A percentile compares a stretch with the other conserved stretches of the same genome.
phyloP scores from a whole-genome alignment of 2,888 invertebrate genomes.

The Epinotia bilunana region DNA sequence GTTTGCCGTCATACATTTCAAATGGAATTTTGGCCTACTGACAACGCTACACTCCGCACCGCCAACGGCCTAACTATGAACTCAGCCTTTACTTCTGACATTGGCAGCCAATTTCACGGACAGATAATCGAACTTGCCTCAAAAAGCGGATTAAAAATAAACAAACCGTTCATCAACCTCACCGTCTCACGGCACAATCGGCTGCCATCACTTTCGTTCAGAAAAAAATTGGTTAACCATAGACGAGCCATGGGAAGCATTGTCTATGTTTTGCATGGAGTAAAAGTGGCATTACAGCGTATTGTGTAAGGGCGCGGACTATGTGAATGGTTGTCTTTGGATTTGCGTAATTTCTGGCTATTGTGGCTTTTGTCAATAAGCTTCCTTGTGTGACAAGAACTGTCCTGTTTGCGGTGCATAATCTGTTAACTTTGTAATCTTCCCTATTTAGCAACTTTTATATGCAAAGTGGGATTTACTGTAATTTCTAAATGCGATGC shows the following conservation, averaged over 20 bases:
- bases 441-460: neutral
- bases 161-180: slow-evolving; percentile 40
- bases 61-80: neutral
- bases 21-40: too few species aligned
- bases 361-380: slow-evolving; percentile 32
- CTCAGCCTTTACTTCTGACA: slow-evolving; percentile 17
- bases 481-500: neutral
- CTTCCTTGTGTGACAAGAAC: slow-evolving; percentile 26
- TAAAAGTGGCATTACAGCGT: slow-evolving; percentile 46
- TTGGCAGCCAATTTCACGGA: slow-evolving; percentile 25
- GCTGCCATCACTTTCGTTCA: slow-evolving; percentile 35
- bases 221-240: slow-evolving; percentile 29
- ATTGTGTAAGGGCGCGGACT: slow-evolving; percentile 43
- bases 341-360: slow-evolving; percentile 45
- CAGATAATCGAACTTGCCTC: slow-evolving; percentile 3
- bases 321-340: slow-evolving; percentile 39
- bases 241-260: slow-evolving; percentile 41
- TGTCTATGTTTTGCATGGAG: slow-evolving; percentile 45
- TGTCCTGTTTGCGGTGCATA: neutral
- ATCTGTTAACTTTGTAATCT: neutral
- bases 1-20: too few species aligned
- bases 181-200: slow-evolving; percentile 37
- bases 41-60: too few species aligned
- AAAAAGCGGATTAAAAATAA: slow-evolving; percentile 20
- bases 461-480: neutral